These are phyloP conservation scores for Pteria penguin DNA, from an alignment of 2,888 invertebrate species.

Conservation along the genomic window DNA sequence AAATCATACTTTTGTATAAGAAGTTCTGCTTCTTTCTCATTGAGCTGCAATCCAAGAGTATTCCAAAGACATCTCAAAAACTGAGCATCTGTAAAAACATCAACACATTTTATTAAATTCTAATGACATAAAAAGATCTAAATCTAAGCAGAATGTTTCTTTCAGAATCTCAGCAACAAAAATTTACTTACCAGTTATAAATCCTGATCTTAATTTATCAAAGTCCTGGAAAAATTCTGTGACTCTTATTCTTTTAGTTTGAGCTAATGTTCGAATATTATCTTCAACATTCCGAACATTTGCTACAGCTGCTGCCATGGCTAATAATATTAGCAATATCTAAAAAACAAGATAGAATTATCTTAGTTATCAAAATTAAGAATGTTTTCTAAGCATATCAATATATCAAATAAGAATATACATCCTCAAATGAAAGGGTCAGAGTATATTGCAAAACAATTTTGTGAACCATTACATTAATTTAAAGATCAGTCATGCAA, in stretches of 20 bases:
- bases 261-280: slow-evolving; percentile 72
- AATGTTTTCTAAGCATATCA: too few species aligned
- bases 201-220: slow-evolving; percentile 79
- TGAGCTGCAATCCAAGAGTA: slow-evolving; percentile 75
- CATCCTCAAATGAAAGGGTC: too few species aligned
- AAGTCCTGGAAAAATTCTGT: slow-evolving; percentile 79
- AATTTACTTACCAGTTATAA: slow-evolving; percentile 75
- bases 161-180: neutral
- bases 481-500: too few species aligned
- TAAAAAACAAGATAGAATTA: neutral
- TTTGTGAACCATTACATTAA: too few species aligned
- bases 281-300: slow-evolving; percentile 58
- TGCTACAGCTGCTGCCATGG: slow-evolving; percentile 65
- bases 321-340: neutral
- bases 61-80: slow-evolving; percentile 79
- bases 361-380: too few species aligned
- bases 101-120: neutral
- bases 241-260: slow-evolving; percentile 77
- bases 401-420: neutral
- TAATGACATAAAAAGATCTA: neutral
- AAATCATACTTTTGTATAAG: slow-evolving; percentile 75
- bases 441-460: too few species aligned
- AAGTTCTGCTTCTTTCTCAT: slow-evolving; percentile 70
- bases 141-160: neutral
- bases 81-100: slow-evolving; percentile 73